Conservation (phyloP, 92 coral and sea anemone genomes). For the Epizoanthus rinbou region DNA sequence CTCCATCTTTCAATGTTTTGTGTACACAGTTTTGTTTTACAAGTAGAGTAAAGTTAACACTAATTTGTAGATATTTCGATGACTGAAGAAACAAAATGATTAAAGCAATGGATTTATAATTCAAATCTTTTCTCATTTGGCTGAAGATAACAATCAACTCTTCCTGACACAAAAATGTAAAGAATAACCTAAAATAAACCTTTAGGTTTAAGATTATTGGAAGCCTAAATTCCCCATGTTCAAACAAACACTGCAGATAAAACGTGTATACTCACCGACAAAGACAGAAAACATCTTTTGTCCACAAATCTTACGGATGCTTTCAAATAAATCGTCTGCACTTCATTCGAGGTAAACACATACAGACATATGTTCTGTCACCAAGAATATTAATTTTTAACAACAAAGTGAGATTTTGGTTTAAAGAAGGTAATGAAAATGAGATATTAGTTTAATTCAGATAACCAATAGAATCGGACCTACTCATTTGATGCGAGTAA, state of each 20-base stretch:
- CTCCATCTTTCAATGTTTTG: neutral
- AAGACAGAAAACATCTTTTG: neutral
- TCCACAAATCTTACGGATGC: neutral
- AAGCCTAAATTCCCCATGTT: neutral
- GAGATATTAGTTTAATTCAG: conserved; percentile 8
- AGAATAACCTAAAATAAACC: neutral
- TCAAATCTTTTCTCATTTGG: neutral
- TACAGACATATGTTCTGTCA: neutral
- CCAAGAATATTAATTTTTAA: conserved; percentile 37
- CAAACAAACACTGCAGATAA: neutral
- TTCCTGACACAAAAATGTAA: neutral
- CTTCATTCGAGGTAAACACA: neutral
- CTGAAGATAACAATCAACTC: conserved; percentile 18
- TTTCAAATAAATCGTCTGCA: neutral
- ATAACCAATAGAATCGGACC: conserved; percentile 1
- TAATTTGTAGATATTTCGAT: neutral
- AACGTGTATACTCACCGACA: conserved; percentile 13
- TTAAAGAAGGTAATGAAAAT: conserved; percentile 7
- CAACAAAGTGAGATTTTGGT: conserved; percentile 4
- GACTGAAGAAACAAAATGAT: neutral
- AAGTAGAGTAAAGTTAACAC: neutral
- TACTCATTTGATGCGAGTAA: neutral
- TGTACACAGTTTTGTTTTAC: neutral
- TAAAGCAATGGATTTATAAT: neutral
- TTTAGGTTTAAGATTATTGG: neutral